Base-by-base conservation (phyloP, 2,888 invertebrate genomes). In the Drosophila fulvimacula region DNA sequence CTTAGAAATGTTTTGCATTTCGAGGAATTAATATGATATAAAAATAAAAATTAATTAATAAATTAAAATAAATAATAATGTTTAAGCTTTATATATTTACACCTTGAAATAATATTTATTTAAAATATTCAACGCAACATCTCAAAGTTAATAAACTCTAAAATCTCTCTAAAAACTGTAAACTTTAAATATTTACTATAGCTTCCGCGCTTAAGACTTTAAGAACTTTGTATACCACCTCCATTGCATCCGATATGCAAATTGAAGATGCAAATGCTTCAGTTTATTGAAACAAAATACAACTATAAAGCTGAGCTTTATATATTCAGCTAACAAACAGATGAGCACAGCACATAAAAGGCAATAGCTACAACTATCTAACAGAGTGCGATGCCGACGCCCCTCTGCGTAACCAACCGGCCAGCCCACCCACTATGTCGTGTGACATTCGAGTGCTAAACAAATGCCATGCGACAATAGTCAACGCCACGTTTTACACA, bases 401-500 rank as follows among this genome's bases (percentile, higher is more conserved):
- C 17, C n/a, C 27, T 41, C 21, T 61, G 24, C 17, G 24, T 13
- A n/a, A n/a, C n/a, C 27, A 15, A 10, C 7, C 5, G 5, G 10
- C 30, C 30, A 27, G 30, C 51, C n/a, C n/a, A 11, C 9, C 6
- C 21, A 7, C 42, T 5, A 5, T 30, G 5, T 13, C 34, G 6
- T 15, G 15, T 34, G 34, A 38, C 34, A 24, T 19, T 42, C 51
- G 56, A 46, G 59, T 41, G 52, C 60, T 61, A 60, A 66, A 62
- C 69, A 82, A 85, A 88, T 88, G 57, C 44, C 80, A 61, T 69
- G 80, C 86, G 58, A 88, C 80, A 88, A 76, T 82, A 66, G 86
- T 76, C 61, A 68, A 30, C 38, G 59, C 68, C 86, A 77, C 74
- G 84, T 74, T 80, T 69, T 62, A 67, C 74, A 83, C 82, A 85